Evolutionary conservation across 2,888 invertebrate genomes (phyloP), one percentile per base, ranked within the genome.

Genomic region (Listrodromus nycthemerus): DNA sequence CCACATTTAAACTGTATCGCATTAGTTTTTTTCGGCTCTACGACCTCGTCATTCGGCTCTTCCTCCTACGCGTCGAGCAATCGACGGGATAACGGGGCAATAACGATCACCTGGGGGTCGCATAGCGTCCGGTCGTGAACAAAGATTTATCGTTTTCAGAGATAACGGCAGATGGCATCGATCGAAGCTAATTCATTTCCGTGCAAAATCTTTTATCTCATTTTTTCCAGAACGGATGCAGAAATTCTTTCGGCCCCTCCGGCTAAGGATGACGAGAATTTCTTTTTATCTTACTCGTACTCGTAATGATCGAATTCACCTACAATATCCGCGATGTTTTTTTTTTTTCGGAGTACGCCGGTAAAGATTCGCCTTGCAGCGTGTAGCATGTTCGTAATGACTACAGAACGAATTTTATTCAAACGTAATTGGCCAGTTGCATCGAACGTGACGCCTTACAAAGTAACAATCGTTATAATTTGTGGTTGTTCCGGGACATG

Each of bases 1-100:
- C 83, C 83, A 83, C 80, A 83, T 83, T 83, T n/a, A 48, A 58
- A 69, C 13, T 13, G 50, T 80, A 83, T 83, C 83, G 69, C 61
- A 69, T 50, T 41, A 45, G 37, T 45, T 77, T 82, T 77, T 82
- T 80, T 73, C 61, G 80, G 61, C 73, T 7, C 73, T 73, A 13
- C 48, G 73, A 69, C 83, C 73, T 63, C 80, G 76, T 48, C 77
- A 21, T 63, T 45, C 76, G 66, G 13, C 33, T 52, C 48, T n/a
- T 65, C 41, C 30, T 66, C 48, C 45, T 45, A 73, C 61, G n/a
- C 63, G 37, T 37, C 21, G 37, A 27, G 37, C 21, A 4, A 19
- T 45, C 48, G 48, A 24, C 55, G 37, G 19, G 5, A 48, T 67
- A 48, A 67, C 30, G 48, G 19, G 48, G 16, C 55, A 21, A 30